phyloP scores from a whole-genome alignment of 37 sponge, comb jelly and placozoan species.

The Dysidea cf. avara region DNA sequence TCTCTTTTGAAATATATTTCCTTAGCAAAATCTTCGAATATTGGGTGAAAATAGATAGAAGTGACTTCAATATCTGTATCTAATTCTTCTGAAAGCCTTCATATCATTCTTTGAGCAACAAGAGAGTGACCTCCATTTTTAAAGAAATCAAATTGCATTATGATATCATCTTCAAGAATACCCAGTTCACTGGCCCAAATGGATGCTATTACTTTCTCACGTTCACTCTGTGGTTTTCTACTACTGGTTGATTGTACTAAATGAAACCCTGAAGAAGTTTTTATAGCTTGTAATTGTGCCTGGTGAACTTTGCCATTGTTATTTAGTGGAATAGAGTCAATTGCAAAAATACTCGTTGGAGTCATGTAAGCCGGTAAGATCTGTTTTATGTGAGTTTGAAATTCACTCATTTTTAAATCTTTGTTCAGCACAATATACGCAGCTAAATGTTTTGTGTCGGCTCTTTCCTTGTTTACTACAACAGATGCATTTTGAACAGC shows the following conservation, averaged over 20 bases:
- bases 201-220: conserved; percentile 5
- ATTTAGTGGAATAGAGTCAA: conserved; percentile 36
- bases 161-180: neutral
- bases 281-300: neutral
- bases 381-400: conserved; percentile 5
- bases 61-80: too few relatives aligned
- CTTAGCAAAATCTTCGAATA: too few relatives aligned
- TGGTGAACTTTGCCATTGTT: conserved; percentile 47
- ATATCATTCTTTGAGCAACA: too few relatives aligned
- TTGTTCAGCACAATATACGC: conserved; percentile 24
- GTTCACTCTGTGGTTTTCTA: neutral
- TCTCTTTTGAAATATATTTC: too few relatives aligned
- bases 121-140: conserved; percentile 58
- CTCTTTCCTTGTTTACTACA: conserved; percentile 9
- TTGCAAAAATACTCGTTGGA: conserved; percentile 24
- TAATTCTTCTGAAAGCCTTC: too few relatives aligned
- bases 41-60: too few relatives aligned
- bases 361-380: conserved; percentile 61
- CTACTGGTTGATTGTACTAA: neutral
- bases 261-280: neutral
- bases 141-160: conserved; percentile 63
- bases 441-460: conserved; percentile 18
- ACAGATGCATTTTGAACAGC: conserved; percentile 23
- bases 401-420: neutral
- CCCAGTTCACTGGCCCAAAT: conserved; percentile 28